Evolutionary conservation across 1,140 invertebrate species (phyloP).

Genomic region (Yoshiicerus persimilis): DNA sequence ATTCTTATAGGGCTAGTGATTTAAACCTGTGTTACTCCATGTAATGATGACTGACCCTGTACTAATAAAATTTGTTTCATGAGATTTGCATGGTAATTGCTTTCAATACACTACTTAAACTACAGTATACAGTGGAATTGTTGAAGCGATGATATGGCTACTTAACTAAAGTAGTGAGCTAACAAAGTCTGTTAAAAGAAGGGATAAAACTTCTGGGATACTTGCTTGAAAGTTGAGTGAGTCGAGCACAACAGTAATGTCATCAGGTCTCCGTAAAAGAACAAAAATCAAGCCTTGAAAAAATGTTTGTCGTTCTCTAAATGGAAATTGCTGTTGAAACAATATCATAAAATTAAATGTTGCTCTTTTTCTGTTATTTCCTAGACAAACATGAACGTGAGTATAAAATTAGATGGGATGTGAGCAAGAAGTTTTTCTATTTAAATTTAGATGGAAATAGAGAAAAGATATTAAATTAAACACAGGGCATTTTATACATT

Average conservation of each 20-base stretch:
- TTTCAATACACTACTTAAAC: not conserved
- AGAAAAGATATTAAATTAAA: not conserved
- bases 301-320: not conserved
- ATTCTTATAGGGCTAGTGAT: not conserved
- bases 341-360: slow-evolving; percentile 18
- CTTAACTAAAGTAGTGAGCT: not conserved
- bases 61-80: not conserved
- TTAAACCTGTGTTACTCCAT: not conserved
- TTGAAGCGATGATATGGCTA: not conserved
- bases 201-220: not conserved
- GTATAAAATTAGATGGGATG: not conserved
- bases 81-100: slow-evolving; percentile 1
- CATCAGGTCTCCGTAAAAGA: not conserved
- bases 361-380: not conserved
- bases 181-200: not conserved
- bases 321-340: not conserved
- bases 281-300: not conserved
- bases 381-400: not conserved
- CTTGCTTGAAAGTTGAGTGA: not conserved
- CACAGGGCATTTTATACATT: not conserved
- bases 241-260: not conserved
- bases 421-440: not conserved
- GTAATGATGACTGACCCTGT: not conserved
- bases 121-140: not conserved
- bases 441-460: not conserved